A percentile compares a stretch with the other conserved stretches of the same genome.
phyloP scores from a whole-genome alignment of 2,797 vertebrate genomes.

The Phrynocephalus vlangalii region DNA sequence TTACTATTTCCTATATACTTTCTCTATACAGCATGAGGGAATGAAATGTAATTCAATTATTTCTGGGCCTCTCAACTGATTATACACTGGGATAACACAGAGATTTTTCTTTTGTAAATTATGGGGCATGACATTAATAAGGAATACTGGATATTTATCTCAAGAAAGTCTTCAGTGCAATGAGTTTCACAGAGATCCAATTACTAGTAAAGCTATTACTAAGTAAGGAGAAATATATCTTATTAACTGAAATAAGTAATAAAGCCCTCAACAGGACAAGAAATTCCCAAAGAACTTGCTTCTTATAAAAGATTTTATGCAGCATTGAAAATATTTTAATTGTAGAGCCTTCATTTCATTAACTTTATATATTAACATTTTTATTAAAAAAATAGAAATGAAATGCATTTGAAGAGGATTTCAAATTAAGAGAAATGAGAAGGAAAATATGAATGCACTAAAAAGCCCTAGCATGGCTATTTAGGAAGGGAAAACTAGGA shows the following conservation, averaged over 20 bases:
- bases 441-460: constrained; percentile 14
- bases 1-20: background rate
- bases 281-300: constrained; percentile 1
- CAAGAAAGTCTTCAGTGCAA: constrained; percentile 24
- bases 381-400: constrained; percentile 18
- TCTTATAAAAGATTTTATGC: constrained; percentile 30
- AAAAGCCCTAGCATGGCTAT: constrained; percentile 1
- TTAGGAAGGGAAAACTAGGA: background rate
- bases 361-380: constrained; percentile 35
- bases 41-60: constrained; percentile 28
- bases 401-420: constrained; percentile 28
- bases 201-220: constrained; percentile 38
- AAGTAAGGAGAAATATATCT: constrained; percentile 25
- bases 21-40: background rate
- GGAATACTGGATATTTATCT: constrained; percentile 30
- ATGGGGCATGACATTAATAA: constrained; percentile 22
- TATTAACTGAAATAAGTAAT: constrained; percentile 38
- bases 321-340: constrained; percentile 38
- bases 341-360: constrained; percentile 37
- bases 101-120: constrained; percentile 18
- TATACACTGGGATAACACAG: constrained; percentile 7
- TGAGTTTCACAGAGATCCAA: constrained; percentile 33
- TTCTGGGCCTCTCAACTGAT: constrained; percentile 3
- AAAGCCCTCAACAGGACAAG: constrained; percentile 14
- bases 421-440: constrained; percentile 28